A percentile compares a stretch with the other conserved stretches of the same genome.
Evolutionary conservation across 2,797 vertebrate species (phyloP).

Genomic region (Picus viridis): DNA sequence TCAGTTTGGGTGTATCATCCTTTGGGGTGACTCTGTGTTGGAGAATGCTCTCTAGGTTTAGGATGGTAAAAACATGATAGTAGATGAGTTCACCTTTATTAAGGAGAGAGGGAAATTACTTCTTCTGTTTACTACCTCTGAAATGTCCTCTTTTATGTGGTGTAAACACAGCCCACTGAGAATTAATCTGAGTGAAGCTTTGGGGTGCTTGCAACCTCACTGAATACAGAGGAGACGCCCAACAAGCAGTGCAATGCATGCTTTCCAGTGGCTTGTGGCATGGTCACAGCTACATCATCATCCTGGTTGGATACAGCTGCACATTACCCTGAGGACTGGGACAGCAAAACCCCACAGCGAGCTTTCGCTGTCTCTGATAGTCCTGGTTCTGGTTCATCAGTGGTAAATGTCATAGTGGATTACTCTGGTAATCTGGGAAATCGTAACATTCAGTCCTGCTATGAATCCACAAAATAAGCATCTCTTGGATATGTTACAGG

Average conservation of each 20-base stretch:
- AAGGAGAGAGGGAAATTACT: neutral
- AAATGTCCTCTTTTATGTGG: too few relatives aligned
- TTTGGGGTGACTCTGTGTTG: accelerated
- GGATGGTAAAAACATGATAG: neutral
- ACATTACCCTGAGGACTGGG: neutral
- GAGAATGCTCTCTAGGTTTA: neutral
- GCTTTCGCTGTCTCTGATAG: neutral
- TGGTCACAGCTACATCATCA: too few relatives aligned
- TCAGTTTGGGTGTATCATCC: neutral
- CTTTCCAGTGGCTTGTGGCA: too few relatives aligned
- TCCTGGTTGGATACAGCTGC: neutral
- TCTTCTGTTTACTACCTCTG: neutral
- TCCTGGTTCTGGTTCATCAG: neutral
- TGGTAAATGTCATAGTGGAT: neutral
- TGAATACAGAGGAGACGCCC: too few relatives aligned
- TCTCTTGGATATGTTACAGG: neutral
- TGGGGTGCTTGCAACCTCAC: too few relatives aligned
- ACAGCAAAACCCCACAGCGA: neutral
- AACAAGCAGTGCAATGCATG: too few relatives aligned
- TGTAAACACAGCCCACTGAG: too few relatives aligned
- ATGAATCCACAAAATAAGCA: neutral
- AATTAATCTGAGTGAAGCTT: too few relatives aligned
- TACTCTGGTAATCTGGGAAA: neutral
- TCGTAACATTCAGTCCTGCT: neutral
- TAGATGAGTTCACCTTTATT: neutral